phyloP scores from a whole-genome alignment of 2,113 vertebrate species.

The Paradoxurus hermaphroditus region DNA sequence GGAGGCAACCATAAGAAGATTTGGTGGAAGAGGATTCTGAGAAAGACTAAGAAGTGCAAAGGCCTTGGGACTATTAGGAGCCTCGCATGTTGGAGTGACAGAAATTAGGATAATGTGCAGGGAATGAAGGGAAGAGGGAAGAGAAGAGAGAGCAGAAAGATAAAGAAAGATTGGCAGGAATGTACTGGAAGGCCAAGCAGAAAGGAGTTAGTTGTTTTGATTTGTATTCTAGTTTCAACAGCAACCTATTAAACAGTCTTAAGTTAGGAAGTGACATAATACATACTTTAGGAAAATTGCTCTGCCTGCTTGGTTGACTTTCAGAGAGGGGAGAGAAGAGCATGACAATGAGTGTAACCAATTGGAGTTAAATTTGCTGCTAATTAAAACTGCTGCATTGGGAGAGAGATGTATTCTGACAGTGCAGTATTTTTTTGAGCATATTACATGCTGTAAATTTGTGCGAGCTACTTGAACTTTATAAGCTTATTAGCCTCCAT shows the following conservation, averaged over 20 bases:
- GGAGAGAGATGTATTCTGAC: neutral
- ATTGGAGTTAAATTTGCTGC: neutral
- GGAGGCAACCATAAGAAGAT: neutral
- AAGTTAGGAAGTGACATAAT: neutral
- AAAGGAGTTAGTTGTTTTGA: neutral
- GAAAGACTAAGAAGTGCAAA: neutral
- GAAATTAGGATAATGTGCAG: neutral
- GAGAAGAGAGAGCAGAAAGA: neutral
- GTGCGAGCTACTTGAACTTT: neutral
- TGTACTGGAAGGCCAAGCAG: too few species aligned
- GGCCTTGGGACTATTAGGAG: neutral
- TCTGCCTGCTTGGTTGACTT: neutral
- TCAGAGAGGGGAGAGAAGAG: neutral
- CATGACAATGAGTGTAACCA: neutral
- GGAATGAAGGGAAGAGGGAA: neutral
- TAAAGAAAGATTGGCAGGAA: neutral
- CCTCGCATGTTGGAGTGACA: neutral
- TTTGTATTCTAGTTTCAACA: neutral
- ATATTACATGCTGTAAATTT: neutral
- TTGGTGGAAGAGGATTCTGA: neutral
- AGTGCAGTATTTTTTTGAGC: neutral
- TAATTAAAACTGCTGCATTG: neutral
- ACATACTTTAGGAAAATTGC: neutral
- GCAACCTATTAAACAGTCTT: neutral
- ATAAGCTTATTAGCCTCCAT: neutral